These are phyloP conservation scores for Drosophila sucinea DNA, from an alignment of 1,140 invertebrate species.

Conservation along the genomic window DNA sequence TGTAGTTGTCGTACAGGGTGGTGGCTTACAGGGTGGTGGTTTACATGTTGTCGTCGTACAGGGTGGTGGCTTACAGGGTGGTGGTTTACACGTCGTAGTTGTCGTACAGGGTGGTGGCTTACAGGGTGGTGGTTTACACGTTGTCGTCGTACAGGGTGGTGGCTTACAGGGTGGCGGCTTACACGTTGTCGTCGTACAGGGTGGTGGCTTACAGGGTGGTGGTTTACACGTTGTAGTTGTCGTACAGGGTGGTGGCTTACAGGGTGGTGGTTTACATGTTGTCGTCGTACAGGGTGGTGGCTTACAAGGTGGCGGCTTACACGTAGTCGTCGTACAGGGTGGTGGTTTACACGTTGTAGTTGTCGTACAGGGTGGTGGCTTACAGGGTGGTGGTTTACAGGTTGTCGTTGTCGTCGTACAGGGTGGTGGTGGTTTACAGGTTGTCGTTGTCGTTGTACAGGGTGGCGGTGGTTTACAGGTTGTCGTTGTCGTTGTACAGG, in stretches of 20 bases:
- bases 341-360: not conserved
- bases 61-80: slow-evolving; percentile 1
- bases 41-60: not conserved
- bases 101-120: not conserved
- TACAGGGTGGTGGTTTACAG: not conserved
- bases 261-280: not conserved
- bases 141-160: not conserved
- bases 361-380: not conserved
- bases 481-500: slow-evolving; percentile 13
- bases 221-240: not conserved
- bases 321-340: not conserved
- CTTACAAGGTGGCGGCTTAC: not conserved
- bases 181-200: slow-evolving; percentile 7
- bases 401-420: not conserved
- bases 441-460: slow-evolving; percentile 1
- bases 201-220: slow-evolving; percentile 21
- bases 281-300: not conserved
- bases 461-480: slow-evolving; percentile 8
- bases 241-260: slow-evolving; percentile 6
- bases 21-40: not conserved
- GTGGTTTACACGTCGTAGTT: not conserved
- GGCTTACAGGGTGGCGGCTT: slow-evolving; percentile 1
- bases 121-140: slow-evolving; percentile 7
- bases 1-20: not conserved
- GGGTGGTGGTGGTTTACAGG: not conserved